phyloP scores from a whole-genome alignment of 2,888 invertebrate species.

The Spatulosminthurus flaviceps region DNA sequence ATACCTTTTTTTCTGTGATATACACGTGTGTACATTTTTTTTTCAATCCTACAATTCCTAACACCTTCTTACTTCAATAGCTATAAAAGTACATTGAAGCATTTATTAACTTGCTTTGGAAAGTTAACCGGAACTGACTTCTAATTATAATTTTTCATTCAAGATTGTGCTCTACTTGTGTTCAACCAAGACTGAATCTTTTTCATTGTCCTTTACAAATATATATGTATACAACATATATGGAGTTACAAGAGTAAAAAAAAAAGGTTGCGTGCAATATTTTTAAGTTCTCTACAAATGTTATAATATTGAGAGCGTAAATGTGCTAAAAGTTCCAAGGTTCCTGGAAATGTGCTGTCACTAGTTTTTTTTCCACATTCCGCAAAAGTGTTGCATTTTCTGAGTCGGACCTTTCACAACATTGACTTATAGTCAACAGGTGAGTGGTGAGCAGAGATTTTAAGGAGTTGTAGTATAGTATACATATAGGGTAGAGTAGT shows the following conservation, averaged over 20 bases:
- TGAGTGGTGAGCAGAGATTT: background rate
- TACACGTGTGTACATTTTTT: too few relatives aligned
- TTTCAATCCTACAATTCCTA: too few relatives aligned
- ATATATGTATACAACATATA: too few relatives aligned
- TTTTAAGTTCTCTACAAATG: background rate
- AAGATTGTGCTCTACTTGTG: slow-evolving; percentile 4
- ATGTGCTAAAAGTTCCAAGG: background rate
- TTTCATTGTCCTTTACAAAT: background rate
- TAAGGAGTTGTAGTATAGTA: too few relatives aligned
- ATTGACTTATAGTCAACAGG: too few relatives aligned
- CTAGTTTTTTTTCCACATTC: background rate
- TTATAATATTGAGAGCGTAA: background rate
- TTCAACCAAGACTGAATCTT: slow-evolving; percentile 6
- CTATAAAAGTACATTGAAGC: too few relatives aligned
- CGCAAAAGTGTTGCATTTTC: too few relatives aligned
- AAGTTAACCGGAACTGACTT: slow-evolving; percentile 1
- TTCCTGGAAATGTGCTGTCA: background rate
- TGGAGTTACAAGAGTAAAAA: too few relatives aligned
- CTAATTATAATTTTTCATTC: background rate
- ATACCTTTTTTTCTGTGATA: background rate
- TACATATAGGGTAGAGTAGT: too few relatives aligned
- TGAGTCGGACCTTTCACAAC: background rate
- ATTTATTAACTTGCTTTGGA: too few relatives aligned
- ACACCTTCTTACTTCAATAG: too few relatives aligned
- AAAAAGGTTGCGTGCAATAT: background rate